These are phyloP conservation scores for Nymphalis c-album DNA, from an alignment of 2,888 invertebrate genomes.

Conservation along the genomic window DNA sequence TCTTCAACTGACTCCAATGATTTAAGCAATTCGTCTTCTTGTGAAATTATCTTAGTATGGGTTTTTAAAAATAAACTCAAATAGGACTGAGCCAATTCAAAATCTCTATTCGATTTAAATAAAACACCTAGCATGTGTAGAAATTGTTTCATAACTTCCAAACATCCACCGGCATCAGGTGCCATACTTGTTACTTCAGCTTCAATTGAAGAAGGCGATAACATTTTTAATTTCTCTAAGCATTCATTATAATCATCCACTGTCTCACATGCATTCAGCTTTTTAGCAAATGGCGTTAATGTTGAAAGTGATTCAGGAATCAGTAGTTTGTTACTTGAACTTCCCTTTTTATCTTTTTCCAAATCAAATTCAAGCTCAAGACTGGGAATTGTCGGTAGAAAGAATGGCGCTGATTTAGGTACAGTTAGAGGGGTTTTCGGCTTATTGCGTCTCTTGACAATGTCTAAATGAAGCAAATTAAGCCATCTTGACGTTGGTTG, in stretches of 20 bases:
- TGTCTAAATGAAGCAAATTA: constrained; percentile 91
- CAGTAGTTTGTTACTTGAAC: constrained; percentile 75
- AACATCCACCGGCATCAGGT: constrained; percentile 87
- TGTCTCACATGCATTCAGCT: constrained; percentile 76
- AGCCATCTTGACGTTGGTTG: constrained; percentile 95
- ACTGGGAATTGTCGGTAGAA: constrained; percentile 94
- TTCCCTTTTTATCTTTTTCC: constrained; percentile 65
- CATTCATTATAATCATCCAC: constrained; percentile 79
- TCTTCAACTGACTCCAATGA: constrained; percentile 81
- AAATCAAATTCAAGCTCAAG: constrained; percentile 91
- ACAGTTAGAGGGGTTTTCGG: constrained; percentile 91
- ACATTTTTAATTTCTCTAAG: constrained; percentile 83
- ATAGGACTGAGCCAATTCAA: constrained; percentile 95
- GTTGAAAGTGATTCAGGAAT: constrained; percentile 83
- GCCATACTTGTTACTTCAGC: constrained; percentile 91
- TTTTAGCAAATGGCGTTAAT: constrained; percentile 85
- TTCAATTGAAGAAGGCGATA: constrained; percentile 93
- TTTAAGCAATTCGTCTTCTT: constrained; percentile 77
- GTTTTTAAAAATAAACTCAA: constrained; percentile 92
- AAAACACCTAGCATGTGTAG: constrained; percentile 86
- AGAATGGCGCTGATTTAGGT: constrained; percentile 96
- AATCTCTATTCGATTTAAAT: constrained; percentile 88
- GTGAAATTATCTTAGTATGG: constrained; percentile 84
- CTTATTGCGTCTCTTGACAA: constrained; percentile 93
- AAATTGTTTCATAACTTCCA: constrained; percentile 88